phyloP scores from a whole-genome alignment of 2,888 invertebrate genomes.

The Ptychoptera contaminata region DNA sequence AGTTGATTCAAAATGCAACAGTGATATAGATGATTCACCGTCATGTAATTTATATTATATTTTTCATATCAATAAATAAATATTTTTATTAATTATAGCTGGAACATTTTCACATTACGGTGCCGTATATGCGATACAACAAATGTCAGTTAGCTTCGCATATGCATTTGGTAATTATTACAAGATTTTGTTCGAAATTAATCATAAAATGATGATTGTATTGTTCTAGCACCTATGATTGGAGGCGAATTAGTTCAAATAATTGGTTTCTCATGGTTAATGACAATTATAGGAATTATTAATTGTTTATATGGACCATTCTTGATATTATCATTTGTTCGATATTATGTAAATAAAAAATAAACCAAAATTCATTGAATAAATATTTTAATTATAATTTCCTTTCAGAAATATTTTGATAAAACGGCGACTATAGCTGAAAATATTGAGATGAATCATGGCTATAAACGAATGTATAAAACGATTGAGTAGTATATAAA shows the following conservation, averaged over 20 bases:
- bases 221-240: constrained; percentile 47
- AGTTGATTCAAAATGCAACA: constrained; percentile 38
- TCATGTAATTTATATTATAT: constrained; percentile 7
- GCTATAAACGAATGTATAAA: constrained; percentile 28
- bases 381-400: no score
- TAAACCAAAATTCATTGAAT: no score
- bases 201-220: background rate
- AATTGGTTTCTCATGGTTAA: constrained; percentile 59
- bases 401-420: no score
- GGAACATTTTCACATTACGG: constrained; percentile 45
- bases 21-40: constrained; percentile 17
- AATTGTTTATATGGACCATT: constrained; percentile 56
- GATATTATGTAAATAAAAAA: no score
- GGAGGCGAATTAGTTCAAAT: constrained; percentile 54
- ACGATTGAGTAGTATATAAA: constrained; percentile 17
- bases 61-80: no score
- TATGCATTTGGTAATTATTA: constrained; percentile 49
- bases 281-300: constrained; percentile 50
- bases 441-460: constrained; percentile 4
- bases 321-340: constrained; percentile 19
- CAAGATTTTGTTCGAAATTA: no score
- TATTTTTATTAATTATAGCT: background rate
- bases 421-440: no score
- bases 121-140: constrained; percentile 68
- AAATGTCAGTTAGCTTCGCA: constrained; percentile 65